Evolutionary conservation across 2,113 vertebrate species (phyloP).

Genomic region (Amblyornis subalaris): DNA sequence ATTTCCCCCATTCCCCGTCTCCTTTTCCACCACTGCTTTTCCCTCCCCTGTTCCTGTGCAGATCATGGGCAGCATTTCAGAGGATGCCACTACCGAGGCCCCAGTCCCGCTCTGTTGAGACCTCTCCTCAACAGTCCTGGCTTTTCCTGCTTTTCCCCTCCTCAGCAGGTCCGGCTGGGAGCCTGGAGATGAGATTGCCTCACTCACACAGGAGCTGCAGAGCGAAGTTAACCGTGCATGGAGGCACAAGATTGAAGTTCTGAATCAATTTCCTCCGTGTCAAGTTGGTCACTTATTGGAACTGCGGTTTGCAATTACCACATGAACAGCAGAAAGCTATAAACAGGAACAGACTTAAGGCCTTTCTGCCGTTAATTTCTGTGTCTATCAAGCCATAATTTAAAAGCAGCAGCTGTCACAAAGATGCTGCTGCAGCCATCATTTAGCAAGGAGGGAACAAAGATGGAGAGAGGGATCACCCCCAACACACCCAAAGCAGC

Average conservation of each 20-base stretch:
- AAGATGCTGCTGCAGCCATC: not conserved
- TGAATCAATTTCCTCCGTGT: slow-evolving; percentile 24
- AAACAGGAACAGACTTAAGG: not conserved
- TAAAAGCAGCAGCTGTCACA: not conserved
- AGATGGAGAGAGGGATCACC: not conserved
- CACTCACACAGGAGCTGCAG: not conserved
- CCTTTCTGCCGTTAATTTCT: slow-evolving; percentile 8
- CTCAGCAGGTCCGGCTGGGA: not conserved
- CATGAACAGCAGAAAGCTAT: not conserved
- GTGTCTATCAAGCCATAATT: not conserved
- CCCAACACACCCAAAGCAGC: fast-evolving
- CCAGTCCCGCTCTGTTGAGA: fast-evolving
- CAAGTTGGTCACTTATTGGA: not conserved
- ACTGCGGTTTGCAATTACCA: slow-evolving; percentile 3
- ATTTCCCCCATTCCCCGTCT: not conserved
- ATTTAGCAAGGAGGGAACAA: not conserved
- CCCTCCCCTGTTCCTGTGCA: not conserved
- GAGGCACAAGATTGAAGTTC: slow-evolving; percentile 19
- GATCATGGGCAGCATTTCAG: not conserved
- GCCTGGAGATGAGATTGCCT: not conserved
- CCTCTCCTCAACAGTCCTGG: not conserved
- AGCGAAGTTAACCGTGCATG: slow-evolving; percentile 1
- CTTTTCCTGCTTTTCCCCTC: too few relatives aligned
- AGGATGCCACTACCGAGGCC: not conserved
- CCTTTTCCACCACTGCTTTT: not conserved